Evolutionary conservation across 2,113 vertebrate species (phyloP).

Genomic region (Caranx ignobilis): DNA sequence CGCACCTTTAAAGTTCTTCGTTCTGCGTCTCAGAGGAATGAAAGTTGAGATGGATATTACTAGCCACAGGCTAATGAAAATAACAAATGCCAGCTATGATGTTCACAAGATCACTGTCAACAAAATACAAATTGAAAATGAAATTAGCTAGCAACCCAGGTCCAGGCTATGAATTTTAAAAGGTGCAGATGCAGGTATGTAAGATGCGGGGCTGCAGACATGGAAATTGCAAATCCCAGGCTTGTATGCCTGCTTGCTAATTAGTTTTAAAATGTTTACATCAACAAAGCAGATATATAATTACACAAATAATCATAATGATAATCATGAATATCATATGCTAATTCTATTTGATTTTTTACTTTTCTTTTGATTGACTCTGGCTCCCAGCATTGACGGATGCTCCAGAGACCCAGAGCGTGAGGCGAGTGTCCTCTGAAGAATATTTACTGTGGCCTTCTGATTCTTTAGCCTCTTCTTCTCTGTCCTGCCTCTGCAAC

Average conservation of each 20-base stretch:
- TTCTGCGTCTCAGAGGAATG: constrained; percentile 22
- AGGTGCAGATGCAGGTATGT: background rate
- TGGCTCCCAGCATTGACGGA: background rate
- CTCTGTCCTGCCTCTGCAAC: constrained; percentile 18
- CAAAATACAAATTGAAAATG: constrained; percentile 63
- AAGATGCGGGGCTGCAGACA: background rate
- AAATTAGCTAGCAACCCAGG: constrained; percentile 49
- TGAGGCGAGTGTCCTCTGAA: constrained; percentile 7
- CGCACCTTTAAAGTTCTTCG: constrained; percentile 54
- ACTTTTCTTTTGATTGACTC: constrained; percentile 13
- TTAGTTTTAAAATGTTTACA: background rate
- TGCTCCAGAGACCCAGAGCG: background rate
- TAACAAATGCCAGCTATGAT: constrained; percentile 48
- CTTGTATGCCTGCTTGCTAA: background rate
- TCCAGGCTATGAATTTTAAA: constrained; percentile 46
- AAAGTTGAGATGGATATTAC: constrained; percentile 48
- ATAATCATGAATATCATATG: constrained; percentile 4
- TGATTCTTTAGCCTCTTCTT: constrained; percentile 11
- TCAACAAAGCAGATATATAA: constrained; percentile 10
- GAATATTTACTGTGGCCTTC: constrained; percentile 19
- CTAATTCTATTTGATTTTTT: background rate
- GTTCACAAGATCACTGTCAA: constrained; percentile 52
- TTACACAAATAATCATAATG: background rate
- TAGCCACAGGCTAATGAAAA: constrained; percentile 54
- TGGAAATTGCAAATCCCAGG: background rate